Percentiles rank a stretch among this genome's conserved stretches.
phyloP scores from a whole-genome alignment of 2,797 vertebrate genomes.

The Discoglossus pictus region DNA sequence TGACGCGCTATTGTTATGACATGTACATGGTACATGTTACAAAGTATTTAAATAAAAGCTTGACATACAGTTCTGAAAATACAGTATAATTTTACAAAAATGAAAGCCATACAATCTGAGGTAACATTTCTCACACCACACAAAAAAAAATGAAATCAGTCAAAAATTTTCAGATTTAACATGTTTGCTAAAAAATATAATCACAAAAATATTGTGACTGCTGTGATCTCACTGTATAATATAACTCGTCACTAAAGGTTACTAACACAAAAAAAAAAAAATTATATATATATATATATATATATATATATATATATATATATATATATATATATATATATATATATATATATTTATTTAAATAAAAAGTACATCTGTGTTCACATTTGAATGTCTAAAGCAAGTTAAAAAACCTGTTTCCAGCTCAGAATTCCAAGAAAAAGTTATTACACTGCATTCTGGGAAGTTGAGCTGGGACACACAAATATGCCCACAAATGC shows the following conservation, averaged over 20 bases:
- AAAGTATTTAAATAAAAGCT: conserved; percentile 81
- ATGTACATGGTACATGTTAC: conserved; percentile 79
- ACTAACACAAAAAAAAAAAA: too few relatives aligned
- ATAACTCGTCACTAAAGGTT: conserved; percentile 70
- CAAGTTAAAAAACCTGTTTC: too few relatives aligned
- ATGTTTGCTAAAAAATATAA: conserved; percentile 15
- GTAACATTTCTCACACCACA: conserved; percentile 73
- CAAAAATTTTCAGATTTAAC: conserved; percentile 54
- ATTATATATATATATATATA: conserved; percentile 50
- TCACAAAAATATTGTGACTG: conserved; percentile 60
- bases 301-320: conserved; percentile 69
- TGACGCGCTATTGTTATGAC: conserved; percentile 76
- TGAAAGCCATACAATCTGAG: conserved; percentile 70
- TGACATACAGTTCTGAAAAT: conserved; percentile 75
- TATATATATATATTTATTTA: conserved; percentile 70
- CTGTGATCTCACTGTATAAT: conserved; percentile 70
- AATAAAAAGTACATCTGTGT: too few relatives aligned
- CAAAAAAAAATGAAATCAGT: conserved; percentile 72
- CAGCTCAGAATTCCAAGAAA: too few relatives aligned
- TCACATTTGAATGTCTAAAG: too few relatives aligned
- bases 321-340: too few relatives aligned
- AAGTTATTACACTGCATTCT: too few relatives aligned
- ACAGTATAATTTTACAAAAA: conserved; percentile 73
- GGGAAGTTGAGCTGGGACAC: too few relatives aligned
- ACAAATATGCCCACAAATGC: too few relatives aligned